Evolutionary conservation across 2,888 invertebrate genomes (phyloP).

Genomic region (Serrognathus titanus): DNA sequence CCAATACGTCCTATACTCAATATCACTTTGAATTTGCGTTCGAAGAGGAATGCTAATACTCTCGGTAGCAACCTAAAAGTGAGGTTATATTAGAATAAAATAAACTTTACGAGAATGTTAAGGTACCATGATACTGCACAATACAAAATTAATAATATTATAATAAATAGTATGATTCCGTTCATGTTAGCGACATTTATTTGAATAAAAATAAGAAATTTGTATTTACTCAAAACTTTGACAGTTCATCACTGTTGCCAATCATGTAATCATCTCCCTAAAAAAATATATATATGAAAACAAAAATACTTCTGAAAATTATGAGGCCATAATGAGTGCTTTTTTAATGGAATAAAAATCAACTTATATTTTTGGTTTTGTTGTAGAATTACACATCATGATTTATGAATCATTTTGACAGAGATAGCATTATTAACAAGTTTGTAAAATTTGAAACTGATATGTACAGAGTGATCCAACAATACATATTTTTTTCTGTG

Average conservation of each 20-base stretch:
- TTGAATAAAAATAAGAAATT: no score
- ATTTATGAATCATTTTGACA: no score
- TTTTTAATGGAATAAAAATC: no score
- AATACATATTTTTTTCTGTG: no score
- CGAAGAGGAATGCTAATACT: conserved; percentile 74
- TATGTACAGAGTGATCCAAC: no score
- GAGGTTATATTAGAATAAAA: conserved; percentile 4
- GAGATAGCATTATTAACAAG: no score
- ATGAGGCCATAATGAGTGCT: no score
- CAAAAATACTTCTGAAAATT: no score
- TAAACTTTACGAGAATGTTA: background rate
- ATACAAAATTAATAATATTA: conserved; percentile 51
- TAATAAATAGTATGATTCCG: conserved; percentile 42
- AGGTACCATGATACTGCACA: conserved; percentile 52
- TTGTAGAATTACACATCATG: no score
- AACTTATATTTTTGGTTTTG: no score
- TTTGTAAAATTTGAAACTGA: no score
- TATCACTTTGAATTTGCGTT: conserved; percentile 74
- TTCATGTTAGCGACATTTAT: conserved; percentile 40
- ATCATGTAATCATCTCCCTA: background rate
- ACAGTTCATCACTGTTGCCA: background rate
- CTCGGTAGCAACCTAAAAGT: conserved; percentile 70
- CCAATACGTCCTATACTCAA: conserved; percentile 78
- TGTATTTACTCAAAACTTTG: background rate
- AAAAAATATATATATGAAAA: background rate